Evolutionary conservation across 2,888 invertebrate genomes (phyloP), one percentile per base, ranked within the genome.

Genomic region (Galeruca laticollis): DNA sequence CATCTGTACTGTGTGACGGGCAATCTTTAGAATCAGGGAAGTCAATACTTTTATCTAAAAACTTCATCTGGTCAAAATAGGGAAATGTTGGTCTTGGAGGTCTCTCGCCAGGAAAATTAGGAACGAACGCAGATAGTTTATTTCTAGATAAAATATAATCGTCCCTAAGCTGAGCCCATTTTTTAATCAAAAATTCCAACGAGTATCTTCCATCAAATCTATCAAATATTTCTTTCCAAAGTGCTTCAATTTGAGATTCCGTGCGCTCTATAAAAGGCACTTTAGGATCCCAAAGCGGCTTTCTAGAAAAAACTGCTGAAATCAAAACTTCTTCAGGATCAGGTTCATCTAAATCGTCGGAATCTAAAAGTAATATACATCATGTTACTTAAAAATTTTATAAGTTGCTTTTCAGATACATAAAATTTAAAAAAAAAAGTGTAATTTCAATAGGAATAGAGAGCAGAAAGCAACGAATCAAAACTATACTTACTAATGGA

Each of bases 101-200:
- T 9, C 35, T 26, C 11, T 47, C 47, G 8, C 31, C 49, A n/a
- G n/a, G 11, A 11, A 13, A 26, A 10, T n/a, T 20, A 26, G 60
- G 33, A n/a, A 33, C 21, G 18, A 47, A 60, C 0, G 18, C 15
- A 2, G 18, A 31, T 13, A 60, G 15, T 60, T 60, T 60, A 9
- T 15, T 18, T 15, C 15, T 18, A 13, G 43, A 31, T 26, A 47
- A 26, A 8, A 9, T 31, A 21, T 62, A 62, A n/a, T 18, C n/a
- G 1, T 62, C 35, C 37, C 20, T 51, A 11, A 62, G 37, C 9
- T 52, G 51, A 8, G 20, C 2, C 62, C 62, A 62, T 37, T 52
- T 62, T n/a, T 62, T 62, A 11, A 43, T 52, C n/a, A 62, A 37
- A 62, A 62, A 62, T n/a, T 52, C 51, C 11, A 52, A 15, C 8